These are phyloP conservation scores for Neofelis nebulosa DNA, from an alignment of 2,113 vertebrate genomes.

Conservation along the genomic window DNA sequence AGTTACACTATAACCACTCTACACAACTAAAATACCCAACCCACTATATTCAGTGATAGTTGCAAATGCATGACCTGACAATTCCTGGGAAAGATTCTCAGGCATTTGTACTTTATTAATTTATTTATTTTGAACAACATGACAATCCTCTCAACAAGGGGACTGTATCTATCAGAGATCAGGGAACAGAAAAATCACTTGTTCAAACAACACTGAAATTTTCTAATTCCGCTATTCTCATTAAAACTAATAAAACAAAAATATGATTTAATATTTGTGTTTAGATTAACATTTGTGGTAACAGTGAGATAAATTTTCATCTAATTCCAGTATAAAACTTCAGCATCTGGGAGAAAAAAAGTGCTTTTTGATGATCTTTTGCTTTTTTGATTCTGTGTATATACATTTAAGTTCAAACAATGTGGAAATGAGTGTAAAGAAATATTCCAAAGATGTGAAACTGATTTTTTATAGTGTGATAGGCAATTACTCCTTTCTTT, in stretches of 20 bases:
- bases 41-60: not conserved
- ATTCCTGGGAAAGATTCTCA: not conserved
- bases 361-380: slow-evolving; percentile 30
- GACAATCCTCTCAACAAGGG: not conserved
- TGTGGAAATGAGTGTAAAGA: slow-evolving; percentile 47
- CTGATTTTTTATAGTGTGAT: slow-evolving; percentile 21
- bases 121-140: not conserved
- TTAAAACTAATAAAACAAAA: slow-evolving; percentile 31
- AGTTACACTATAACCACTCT: not conserved
- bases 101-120: not conserved
- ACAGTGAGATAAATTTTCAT: not conserved
- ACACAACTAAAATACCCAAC: not conserved
- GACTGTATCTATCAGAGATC: not conserved
- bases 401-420: slow-evolving; percentile 37
- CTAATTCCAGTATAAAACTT: slow-evolving; percentile 12
- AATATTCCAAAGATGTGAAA: slow-evolving; percentile 46
- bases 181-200: not conserved
- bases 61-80: not conserved
- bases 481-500: slow-evolving; percentile 49
- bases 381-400: slow-evolving; percentile 25
- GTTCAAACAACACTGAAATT: not conserved
- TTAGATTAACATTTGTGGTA: slow-evolving; percentile 25
- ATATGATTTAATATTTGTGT: not conserved
- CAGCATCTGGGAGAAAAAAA: not conserved
- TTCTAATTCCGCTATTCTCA: not conserved